Evolutionary conservation across 2,797 vertebrate genomes (phyloP), one percentile per base, ranked within the genome.

Genomic region (Coregonus ussuriensis): DNA sequence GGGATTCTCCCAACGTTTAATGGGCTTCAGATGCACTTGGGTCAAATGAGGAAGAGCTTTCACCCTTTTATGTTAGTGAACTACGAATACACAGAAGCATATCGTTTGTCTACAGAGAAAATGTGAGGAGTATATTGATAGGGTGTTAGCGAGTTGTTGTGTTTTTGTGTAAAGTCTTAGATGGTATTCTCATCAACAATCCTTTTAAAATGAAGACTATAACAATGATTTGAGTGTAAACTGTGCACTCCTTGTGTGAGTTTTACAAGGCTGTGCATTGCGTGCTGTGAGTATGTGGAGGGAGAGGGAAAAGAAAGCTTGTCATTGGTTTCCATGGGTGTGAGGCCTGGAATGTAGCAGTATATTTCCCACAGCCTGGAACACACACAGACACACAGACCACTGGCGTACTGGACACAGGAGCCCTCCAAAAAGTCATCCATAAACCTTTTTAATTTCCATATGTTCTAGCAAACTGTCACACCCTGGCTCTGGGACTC

Each of bases 311-410:
- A 79, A 84, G 41, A 65, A 79, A 71, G 80, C 78, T 77, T 87
- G 82, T 80, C 83, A 78, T 86, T 86, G 85, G 83, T 85, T 86
- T 80, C 79, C 63, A 82, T 78, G 79, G 82, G 72, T 4, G 21
- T 78, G 51, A 84, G 73, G 77, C 56, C 33, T 31, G 80, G 82
- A 85, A 88, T 90, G 83, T 82, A 75, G 41, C 53, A 16, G 37
- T 79, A 72, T 29, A 78, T 63, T 87, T 80, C 86, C 67, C 78
- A 79, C 79, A 76, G 78, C 18, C 59, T 62, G 65, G 18, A 78
- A 78, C 81, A 81, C 82, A 76, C 74, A 41, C 4, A 6, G 13
- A 71, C 41, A 21, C 9, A 3, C 31, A 63, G n/a, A 62, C 72
- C 41, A 13, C 41, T 47, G 9, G 2, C 41, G 2, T 11, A 47